Percentiles rank a stretch among this genome's conserved stretches.
Evolutionary conservation across 2,113 vertebrate species (phyloP).

Genomic region (Pterocles orientalis): DNA sequence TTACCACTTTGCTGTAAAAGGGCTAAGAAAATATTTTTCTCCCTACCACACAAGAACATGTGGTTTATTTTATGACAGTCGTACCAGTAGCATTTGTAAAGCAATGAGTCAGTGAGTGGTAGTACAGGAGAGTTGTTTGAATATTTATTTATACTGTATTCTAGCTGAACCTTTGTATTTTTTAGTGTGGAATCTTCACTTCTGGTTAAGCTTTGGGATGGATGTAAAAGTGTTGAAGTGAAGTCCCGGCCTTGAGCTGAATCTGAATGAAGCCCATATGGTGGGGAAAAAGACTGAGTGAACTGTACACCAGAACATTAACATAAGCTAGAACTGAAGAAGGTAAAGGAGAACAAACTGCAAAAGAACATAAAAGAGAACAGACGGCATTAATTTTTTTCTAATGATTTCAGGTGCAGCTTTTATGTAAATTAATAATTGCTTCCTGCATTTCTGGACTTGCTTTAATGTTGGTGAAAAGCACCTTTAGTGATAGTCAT

Average conservation of each 20-base stretch:
- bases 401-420: background rate
- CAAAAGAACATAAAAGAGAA: background rate
- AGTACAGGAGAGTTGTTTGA: background rate
- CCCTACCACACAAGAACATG: background rate
- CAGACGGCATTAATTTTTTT: background rate
- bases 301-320: background rate
- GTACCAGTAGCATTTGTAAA: slow-evolving; percentile 11
- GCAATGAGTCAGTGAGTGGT: slow-evolving; percentile 17
- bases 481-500: background rate
- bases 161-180: background rate
- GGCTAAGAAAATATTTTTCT: slow-evolving; percentile 12
- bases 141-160: slow-evolving; percentile 16
- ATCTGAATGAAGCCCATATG: background rate
- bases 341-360: background rate
- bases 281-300: background rate
- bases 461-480: background rate
- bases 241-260: background rate
- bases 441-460: background rate
- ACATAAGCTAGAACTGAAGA: background rate
- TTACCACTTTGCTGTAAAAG: background rate
- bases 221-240: background rate
- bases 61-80: slow-evolving; percentile 21
- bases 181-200: slow-evolving; percentile 1
- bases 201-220: background rate
- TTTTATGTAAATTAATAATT: background rate